A percentile compares a stretch with the other conserved stretches of the same genome.
Conservation (phyloP, 2,888 invertebrate genomes). For the Ptychoptera albimana region DNA sequence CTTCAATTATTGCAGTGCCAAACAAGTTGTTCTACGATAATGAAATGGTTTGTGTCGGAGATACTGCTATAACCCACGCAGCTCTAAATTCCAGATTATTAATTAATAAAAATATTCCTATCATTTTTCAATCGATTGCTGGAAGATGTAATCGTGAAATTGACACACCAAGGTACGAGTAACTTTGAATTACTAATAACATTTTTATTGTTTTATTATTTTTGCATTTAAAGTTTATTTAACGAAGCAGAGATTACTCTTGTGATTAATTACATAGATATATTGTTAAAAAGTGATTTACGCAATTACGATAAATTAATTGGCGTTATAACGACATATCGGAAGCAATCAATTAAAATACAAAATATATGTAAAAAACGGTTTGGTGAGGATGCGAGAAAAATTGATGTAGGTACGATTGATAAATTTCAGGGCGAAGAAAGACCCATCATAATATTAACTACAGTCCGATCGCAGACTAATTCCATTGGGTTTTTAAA, state of each 20-base stretch:
- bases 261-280: background rate
- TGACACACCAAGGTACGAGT: background rate
- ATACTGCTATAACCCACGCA: background rate
- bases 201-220: no score
- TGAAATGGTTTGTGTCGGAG: background rate
- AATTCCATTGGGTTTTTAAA: slow-evolving; percentile 2
- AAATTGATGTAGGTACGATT: slow-evolving; percentile 3
- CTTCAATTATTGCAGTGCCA: background rate
- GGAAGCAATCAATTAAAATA: background rate
- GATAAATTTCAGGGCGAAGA: slow-evolving; percentile 4
- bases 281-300: background rate
- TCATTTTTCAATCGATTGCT: slow-evolving; percentile 1
- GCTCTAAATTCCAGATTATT: background rate
- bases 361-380: background rate
- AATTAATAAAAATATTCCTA: background rate
- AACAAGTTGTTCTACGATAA: slow-evolving; percentile 1
- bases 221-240: background rate
- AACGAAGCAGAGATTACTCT: background rate
- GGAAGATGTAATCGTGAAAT: background rate
- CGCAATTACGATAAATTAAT: background rate
- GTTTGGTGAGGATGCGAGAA: background rate
- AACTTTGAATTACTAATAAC: no score
- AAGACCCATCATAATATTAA: background rate
- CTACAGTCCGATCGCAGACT: slow-evolving; percentile 1
- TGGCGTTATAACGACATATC: slow-evolving; percentile 1